A percentile compares a stretch with the other conserved stretches of the same genome.
These are phyloP conservation scores for Asarcornis scutulata DNA, from an alignment of 2,113 vertebrate genomes.

Conservation along the genomic window DNA sequence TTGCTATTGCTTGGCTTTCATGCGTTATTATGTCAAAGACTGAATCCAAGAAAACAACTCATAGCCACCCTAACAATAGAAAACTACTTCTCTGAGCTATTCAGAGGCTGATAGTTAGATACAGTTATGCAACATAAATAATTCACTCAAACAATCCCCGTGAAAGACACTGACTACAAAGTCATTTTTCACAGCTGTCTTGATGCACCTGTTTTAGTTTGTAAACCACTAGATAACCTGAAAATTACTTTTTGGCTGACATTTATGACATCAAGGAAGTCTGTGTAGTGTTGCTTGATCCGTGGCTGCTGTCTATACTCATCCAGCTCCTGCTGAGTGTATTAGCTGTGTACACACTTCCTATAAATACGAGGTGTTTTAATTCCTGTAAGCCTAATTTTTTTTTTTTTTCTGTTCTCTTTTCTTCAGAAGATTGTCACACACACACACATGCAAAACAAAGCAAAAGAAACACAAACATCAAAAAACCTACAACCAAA, in stretches of 20 bases:
- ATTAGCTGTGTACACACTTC: not conserved
- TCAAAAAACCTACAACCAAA: not conserved
- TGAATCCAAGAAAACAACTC: not conserved
- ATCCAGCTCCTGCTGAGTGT: not conserved
- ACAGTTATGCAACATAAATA: not conserved
- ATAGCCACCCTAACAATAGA: not conserved
- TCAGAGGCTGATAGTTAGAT: not conserved
- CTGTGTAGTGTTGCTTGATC: not conserved
- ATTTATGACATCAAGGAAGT: not conserved
- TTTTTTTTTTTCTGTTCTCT: not conserved
- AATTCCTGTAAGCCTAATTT: not conserved
- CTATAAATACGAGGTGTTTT: not conserved
- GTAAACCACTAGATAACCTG: not conserved
- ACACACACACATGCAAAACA: not conserved
- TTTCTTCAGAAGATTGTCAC: not conserved
- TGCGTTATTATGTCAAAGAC: not conserved
- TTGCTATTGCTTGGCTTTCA: not conserved
- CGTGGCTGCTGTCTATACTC: not conserved
- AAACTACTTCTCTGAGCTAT: not conserved
- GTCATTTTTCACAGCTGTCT: not conserved
- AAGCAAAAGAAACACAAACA: not conserved
- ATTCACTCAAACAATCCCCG: not conserved
- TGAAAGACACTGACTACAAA: not conserved
- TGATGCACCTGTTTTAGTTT: not conserved
- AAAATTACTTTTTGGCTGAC: not conserved